Conservation (phyloP, 2,113 vertebrate species). For the Boleophthalmus pectinirostris region DNA sequence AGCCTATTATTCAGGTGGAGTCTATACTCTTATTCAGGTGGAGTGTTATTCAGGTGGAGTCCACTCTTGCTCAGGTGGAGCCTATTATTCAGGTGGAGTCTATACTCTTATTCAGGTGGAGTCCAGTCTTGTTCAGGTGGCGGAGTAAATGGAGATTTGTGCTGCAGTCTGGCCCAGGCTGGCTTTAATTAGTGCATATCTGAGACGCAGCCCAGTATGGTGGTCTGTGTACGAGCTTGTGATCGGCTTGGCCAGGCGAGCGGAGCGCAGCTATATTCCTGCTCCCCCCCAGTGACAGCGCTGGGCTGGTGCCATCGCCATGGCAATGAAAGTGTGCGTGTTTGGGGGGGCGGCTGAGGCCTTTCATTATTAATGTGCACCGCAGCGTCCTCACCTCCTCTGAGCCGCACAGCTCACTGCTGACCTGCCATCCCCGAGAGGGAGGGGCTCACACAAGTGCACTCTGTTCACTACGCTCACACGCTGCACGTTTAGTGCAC, state of each 20-base stretch:
- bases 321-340: constrained; percentile 70
- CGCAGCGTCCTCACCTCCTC: constrained; percentile 81
- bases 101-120: not conserved
- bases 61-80: too few species aligned
- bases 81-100: too few species aligned
- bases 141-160: constrained; percentile 68
- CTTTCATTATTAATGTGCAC: constrained; percentile 86
- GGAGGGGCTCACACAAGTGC: constrained; percentile 52
- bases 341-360: constrained; percentile 72
- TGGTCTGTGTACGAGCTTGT: constrained; percentile 67
- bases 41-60: not conserved
- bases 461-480: constrained; percentile 20
- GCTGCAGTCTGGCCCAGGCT: constrained; percentile 56
- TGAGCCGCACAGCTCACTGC: constrained; percentile 80
- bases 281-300: constrained; percentile 75
- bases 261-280: constrained; percentile 66
- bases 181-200: constrained; percentile 76
- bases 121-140: constrained; percentile 53
- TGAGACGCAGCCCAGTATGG: constrained; percentile 69
- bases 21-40: not conserved
- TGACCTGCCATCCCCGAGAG: constrained; percentile 78
- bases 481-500: constrained; percentile 19
- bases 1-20: not conserved
- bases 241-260: constrained; percentile 72
- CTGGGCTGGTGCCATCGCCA: constrained; percentile 82